Base-by-base conservation (phyloP, 2,888 invertebrate genomes). In the Nymphalis c-album region DNA sequence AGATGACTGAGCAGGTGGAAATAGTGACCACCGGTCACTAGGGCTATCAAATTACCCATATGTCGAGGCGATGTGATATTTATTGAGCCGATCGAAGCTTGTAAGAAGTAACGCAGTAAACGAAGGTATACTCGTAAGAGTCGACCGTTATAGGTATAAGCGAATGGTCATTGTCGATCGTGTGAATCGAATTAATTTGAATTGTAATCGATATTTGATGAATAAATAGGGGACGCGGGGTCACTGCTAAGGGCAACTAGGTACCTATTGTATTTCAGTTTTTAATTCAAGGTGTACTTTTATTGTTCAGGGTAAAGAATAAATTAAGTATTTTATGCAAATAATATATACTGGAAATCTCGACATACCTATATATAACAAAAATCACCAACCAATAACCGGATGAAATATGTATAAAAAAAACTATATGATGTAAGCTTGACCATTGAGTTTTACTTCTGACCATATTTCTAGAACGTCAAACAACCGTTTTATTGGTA, bases 21-120 rank as follows among this genome's bases (percentile, higher is more conserved):
- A 78, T 75, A 77, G 73, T 90, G 91, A 88, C 88, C 91, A 87
- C 83, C 83, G 90, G 90, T 91, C 90, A 88, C 77, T 78, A 73
- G 76, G 78, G 79, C 80, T 88, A 87, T 91, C 90, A 78, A 79
- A 80, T 91, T 88, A 86, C 89, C 74, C 77, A 77, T 73, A 70
- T 67, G 76, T 74, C 71, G 77, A 82, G 72, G 75, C 78, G 83
- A 86, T 87, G 87, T 82, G 85, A 86, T 88, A 88, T 87, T 85
- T 88, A 89, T 87, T 76, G 86, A 79, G 73, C 75, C 75, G 74
- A 73, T 69, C 71, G 72, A 75, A 65, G 76, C 81, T 78, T 84
- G 87, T 85, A 78, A 73, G 74, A 80, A 78, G 89, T 90, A 88
- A 88, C 87, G 80, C 85, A 75, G 87, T 86, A 74, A 76, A 68